Percentiles rank a stretch among this genome's conserved stretches.
These are phyloP conservation scores for Scaeva pyrastri DNA, from an alignment of 2,888 invertebrate genomes.

Conservation along the genomic window DNA sequence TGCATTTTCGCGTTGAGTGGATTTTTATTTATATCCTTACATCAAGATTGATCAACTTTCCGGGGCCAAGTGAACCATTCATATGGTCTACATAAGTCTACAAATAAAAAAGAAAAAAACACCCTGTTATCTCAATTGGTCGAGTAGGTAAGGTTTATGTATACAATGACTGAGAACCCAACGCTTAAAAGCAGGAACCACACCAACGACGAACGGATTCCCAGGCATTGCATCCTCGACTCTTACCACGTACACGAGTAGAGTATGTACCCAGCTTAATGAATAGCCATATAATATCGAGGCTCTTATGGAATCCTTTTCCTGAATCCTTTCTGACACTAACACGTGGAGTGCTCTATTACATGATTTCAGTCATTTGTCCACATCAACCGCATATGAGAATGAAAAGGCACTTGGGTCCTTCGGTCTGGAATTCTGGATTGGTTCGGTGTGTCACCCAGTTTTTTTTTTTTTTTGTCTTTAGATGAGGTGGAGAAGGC, in stretches of 20 bases:
- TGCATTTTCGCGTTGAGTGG: background rate
- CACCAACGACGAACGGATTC: background rate
- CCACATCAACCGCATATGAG: slow-evolving; percentile 22
- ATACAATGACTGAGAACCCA: background rate
- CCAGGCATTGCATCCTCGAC: no score
- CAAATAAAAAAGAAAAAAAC: background rate
- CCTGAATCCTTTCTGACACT: background rate
- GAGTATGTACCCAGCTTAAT: background rate
- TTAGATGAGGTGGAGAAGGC: background rate
- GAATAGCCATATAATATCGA: slow-evolving; percentile 4
- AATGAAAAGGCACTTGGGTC: slow-evolving; percentile 9
- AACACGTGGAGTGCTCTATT: slow-evolving; percentile 7
- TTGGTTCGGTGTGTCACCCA: slow-evolving; percentile 3
- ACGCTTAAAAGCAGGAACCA: background rate
- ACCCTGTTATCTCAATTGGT: background rate
- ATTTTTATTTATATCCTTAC: background rate
- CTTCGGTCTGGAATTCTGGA: no score
- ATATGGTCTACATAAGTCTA: background rate
- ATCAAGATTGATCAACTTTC: slow-evolving; percentile 1
- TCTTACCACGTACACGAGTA: no score
- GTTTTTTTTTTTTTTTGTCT: background rate
- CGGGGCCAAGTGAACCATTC: background rate
- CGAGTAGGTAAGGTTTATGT: no score
- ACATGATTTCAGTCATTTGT: slow-evolving; percentile 14
- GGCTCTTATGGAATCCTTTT: background rate